Evolutionary conservation across 2,888 invertebrate genomes (phyloP).

Genomic region (Aphodius sticticus): DNA sequence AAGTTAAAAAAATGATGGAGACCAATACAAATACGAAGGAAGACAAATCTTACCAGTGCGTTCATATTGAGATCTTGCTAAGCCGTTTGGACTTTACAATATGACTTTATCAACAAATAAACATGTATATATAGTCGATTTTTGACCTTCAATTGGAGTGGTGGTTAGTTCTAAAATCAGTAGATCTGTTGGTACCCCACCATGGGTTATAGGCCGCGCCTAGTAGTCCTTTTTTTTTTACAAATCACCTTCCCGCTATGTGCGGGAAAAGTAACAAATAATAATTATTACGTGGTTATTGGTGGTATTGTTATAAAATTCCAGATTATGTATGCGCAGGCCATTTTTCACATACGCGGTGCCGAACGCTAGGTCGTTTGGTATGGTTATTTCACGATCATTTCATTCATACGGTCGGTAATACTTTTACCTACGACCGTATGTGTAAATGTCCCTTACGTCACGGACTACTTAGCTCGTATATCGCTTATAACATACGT

Average conservation of each 20-base stretch:
- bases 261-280: not conserved
- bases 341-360: not conserved
- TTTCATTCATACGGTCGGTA: not conserved
- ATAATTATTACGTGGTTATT: not conserved
- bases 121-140: constrained; percentile 15
- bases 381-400: not conserved
- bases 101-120: not conserved
- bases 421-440: no score
- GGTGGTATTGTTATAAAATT: not conserved
- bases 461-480: no score
- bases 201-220: not conserved
- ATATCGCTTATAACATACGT: no score
- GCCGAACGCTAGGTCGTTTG: not conserved
- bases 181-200: constrained; percentile 13
- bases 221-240: not conserved
- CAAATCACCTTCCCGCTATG: not conserved
- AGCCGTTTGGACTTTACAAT: constrained; percentile 19
- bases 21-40: not conserved
- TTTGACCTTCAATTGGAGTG: constrained; percentile 13
- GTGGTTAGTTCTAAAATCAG: constrained; percentile 11
- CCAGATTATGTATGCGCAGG: not conserved
- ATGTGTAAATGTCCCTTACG: no score
- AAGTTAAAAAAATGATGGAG: not conserved
- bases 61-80: constrained; percentile 22
- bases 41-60: constrained; percentile 16